Conservation (phyloP, 2,888 invertebrate genomes). For the Gastrophysa polygoni region DNA sequence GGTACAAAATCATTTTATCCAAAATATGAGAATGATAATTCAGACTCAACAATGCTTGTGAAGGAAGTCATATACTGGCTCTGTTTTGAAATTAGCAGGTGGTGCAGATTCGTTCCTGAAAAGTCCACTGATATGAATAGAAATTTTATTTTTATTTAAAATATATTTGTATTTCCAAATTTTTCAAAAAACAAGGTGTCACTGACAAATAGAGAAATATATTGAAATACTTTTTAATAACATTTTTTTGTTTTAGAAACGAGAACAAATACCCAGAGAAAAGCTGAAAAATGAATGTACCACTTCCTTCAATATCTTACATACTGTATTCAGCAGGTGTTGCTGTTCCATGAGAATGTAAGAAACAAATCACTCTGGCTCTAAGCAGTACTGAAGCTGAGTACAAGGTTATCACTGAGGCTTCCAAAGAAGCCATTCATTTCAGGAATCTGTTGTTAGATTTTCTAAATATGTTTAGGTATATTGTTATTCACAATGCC, state of each 20-base stretch:
- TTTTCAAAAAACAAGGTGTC: too few relatives aligned
- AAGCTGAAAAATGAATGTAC: too few relatives aligned
- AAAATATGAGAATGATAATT: constrained; percentile 4
- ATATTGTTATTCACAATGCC: constrained; percentile 25
- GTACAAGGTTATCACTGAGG: constrained; percentile 45
- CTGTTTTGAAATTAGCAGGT: constrained; percentile 40
- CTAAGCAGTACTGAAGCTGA: constrained; percentile 42
- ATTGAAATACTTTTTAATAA: too few relatives aligned
- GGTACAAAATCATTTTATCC: constrained; percentile 17
- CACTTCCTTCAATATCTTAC: too few relatives aligned
- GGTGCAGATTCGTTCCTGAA: too few relatives aligned
- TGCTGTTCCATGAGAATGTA: constrained; percentile 44
- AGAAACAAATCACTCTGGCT: constrained; percentile 46
- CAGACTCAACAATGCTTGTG: constrained; percentile 12
- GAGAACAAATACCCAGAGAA: too few relatives aligned
- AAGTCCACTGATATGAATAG: too few relatives aligned
- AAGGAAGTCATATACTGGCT: constrained; percentile 54
- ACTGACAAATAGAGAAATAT: too few relatives aligned
- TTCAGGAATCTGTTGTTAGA: constrained; percentile 17
- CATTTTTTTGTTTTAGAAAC: too few relatives aligned
- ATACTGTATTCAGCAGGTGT: too few relatives aligned
- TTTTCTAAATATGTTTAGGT: constrained; percentile 7
- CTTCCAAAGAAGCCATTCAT: constrained; percentile 38
- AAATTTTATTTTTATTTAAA: too few relatives aligned
- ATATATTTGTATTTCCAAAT: too few relatives aligned